Evolutionary conservation across 1,140 invertebrate genomes (phyloP).

Genomic region (Drosophila lacertosa): DNA sequence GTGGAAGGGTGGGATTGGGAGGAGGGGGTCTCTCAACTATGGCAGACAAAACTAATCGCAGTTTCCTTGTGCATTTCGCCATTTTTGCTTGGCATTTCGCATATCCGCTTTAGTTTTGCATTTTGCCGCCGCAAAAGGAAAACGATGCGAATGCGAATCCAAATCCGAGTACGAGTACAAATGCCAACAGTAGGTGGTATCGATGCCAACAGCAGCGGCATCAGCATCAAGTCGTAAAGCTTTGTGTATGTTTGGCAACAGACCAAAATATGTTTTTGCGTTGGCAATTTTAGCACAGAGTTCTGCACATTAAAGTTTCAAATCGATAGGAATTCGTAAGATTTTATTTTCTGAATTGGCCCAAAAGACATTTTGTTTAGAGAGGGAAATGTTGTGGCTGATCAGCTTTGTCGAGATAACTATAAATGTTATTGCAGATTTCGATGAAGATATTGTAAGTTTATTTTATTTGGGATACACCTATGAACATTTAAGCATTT

Average conservation of each 20-base stretch:
- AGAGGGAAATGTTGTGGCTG: no score
- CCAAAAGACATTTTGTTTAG: no score
- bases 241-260: slow-evolving; percentile 9
- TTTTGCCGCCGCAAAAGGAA: slow-evolving; percentile 24
- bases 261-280: background rate
- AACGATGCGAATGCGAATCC: background rate
- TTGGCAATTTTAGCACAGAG: background rate
- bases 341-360: no score
- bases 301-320: background rate
- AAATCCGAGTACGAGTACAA: background rate
- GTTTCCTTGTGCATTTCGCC: slow-evolving; percentile 47
- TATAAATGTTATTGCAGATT: no score
- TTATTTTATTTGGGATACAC: no score
- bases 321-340: background rate
- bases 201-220: background rate
- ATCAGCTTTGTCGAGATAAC: background rate
- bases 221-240: slow-evolving; percentile 3
- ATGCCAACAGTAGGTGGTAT: slow-evolving; percentile 1
- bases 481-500: no score
- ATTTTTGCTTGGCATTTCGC: slow-evolving; percentile 31
- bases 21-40: slow-evolving; percentile 14
- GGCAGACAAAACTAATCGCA: slow-evolving; percentile 57
- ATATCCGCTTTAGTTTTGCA: slow-evolving; percentile 49
- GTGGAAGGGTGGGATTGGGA: background rate
- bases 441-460: no score